Conservation (phyloP, 1,140 invertebrate species). For the Drosophila punjabiensis region DNA sequence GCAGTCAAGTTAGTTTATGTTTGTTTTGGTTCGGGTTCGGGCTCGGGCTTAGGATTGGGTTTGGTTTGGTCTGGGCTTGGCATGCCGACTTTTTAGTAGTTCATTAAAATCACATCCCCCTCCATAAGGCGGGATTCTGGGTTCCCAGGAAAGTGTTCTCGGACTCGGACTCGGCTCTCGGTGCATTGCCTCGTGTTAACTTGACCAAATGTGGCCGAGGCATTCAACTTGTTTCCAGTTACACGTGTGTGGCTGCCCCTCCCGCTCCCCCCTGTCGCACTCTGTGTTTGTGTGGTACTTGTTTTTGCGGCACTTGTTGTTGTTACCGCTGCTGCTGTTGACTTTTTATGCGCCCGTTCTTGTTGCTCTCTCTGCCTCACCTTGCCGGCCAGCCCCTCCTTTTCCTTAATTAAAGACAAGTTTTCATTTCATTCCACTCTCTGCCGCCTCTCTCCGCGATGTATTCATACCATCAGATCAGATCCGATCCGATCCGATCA, state of each 20-base stretch:
- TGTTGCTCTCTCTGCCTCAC: conserved; percentile 23
- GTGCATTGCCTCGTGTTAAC: conserved; percentile 65
- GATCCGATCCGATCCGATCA: conserved; percentile 17
- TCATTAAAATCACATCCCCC: conserved; percentile 74
- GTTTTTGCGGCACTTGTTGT: conserved; percentile 50
- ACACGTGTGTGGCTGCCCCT: conserved; percentile 49
- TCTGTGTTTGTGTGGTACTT: conserved; percentile 46
- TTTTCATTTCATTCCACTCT: conserved; percentile 79
- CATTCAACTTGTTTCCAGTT: conserved; percentile 80
- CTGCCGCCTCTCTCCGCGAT: conserved; percentile 13
- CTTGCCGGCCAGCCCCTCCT: conserved; percentile 42
- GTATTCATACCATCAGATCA: not conserved
- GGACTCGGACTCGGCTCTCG: conserved; percentile 15
- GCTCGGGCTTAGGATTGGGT: conserved; percentile 1
- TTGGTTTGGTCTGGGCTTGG: conserved; percentile 32
- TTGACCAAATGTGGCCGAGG: conserved; percentile 78
- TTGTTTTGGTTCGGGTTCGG: conserved; percentile 41
- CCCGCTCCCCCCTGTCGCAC: not conserved
- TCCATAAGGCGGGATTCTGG: conserved; percentile 21
- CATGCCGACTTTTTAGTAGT: conserved; percentile 71
- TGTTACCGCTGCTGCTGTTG: conserved; percentile 40
- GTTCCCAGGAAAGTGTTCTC: conserved; percentile 39
- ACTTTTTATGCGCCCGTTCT: conserved; percentile 53
- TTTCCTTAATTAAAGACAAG: conserved; percentile 81
- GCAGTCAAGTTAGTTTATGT: conserved; percentile 67